Percentiles rank a stretch among this genome's conserved stretches.
These are phyloP conservation scores for Stegana nigrithorax DNA, from an alignment of 2,888 invertebrate species.

Conservation along the genomic window DNA sequence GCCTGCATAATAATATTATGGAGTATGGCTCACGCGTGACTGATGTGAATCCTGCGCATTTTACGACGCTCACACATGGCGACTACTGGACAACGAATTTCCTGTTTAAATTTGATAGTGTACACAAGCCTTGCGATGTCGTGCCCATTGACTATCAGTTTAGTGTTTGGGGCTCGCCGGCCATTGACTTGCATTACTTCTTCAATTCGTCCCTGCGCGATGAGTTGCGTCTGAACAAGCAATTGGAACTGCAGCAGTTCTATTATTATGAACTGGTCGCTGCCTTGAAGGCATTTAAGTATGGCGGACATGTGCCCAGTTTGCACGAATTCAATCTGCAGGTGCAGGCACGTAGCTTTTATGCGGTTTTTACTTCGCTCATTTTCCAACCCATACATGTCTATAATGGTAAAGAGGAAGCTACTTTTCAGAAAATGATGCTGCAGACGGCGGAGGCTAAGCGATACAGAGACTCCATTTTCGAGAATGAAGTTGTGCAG, in stretches of 20 bases:
- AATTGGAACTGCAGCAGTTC: conserved; percentile 52
- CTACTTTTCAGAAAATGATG: neutral
- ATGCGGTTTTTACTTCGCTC: neutral
- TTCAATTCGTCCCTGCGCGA: conserved; percentile 53
- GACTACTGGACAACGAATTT: conserved; percentile 60
- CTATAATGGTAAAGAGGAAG: conserved; percentile 5
- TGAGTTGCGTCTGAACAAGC: conserved; percentile 38
- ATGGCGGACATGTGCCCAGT: conserved; percentile 41
- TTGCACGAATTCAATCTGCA: conserved; percentile 44
- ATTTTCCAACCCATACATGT: conserved; percentile 7
- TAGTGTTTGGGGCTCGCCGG: conserved; percentile 50
- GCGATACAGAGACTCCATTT: neutral
- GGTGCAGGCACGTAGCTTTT: conserved; percentile 39
- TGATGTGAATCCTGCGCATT: conserved; percentile 33
- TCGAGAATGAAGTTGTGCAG: neutral
- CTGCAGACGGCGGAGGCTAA: neutral
- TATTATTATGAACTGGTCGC: conserved; percentile 45
- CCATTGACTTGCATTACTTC: conserved; percentile 56
- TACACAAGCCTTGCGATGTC: conserved; percentile 36
- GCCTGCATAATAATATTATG: conserved; percentile 46
- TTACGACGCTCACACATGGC: conserved; percentile 54
- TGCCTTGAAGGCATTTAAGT: conserved; percentile 34
- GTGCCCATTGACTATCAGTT: conserved; percentile 60
- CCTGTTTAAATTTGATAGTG: conserved; percentile 51
- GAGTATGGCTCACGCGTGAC: conserved; percentile 48